These are phyloP conservation scores for Marisa cornuarietis DNA, from an alignment of 1,140 invertebrate species.

Conservation along the genomic window DNA sequence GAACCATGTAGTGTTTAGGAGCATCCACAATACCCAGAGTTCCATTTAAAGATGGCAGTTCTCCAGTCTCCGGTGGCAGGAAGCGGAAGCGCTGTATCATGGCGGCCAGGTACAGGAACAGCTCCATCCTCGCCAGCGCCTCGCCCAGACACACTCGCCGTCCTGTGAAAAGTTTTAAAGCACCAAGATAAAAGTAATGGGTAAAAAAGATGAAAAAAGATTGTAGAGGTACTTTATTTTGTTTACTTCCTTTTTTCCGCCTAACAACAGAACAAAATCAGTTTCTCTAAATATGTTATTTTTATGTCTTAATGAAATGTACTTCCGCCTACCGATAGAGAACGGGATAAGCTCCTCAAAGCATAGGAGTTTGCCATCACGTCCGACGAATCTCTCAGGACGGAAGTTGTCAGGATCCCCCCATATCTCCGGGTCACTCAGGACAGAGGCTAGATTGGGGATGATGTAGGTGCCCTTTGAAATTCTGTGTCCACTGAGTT, in stretches of 20 bases:
- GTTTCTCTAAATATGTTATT: no score
- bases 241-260: no score
- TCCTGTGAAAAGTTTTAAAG: conserved; percentile 10
- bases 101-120: conserved; percentile 35
- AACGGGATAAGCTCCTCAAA: conserved; percentile 52
- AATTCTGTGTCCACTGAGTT: conserved; percentile 57
- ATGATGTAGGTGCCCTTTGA: conserved; percentile 61
- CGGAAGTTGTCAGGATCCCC: conserved; percentile 76
- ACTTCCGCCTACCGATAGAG: conserved; percentile 18
- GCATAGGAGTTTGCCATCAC: conserved; percentile 48
- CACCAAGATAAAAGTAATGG: background rate
- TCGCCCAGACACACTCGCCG: conserved; percentile 40
- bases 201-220: no score
- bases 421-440: conserved; percentile 69
- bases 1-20: conserved; percentile 26
- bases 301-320: background rate
- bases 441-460: conserved; percentile 59
- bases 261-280: no score
- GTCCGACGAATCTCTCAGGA: conserved; percentile 72
- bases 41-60: conserved; percentile 16
- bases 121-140: conserved; percentile 38
- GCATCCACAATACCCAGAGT: conserved; percentile 24
- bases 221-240: no score
- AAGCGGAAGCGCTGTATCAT: conserved; percentile 35
- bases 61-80: conserved; percentile 65